A percentile compares a stretch with the other conserved stretches of the same genome.
These are phyloP conservation scores for Adoxophyes honmai DNA, from an alignment of 1,140 invertebrate species.

Conservation along the genomic window DNA sequence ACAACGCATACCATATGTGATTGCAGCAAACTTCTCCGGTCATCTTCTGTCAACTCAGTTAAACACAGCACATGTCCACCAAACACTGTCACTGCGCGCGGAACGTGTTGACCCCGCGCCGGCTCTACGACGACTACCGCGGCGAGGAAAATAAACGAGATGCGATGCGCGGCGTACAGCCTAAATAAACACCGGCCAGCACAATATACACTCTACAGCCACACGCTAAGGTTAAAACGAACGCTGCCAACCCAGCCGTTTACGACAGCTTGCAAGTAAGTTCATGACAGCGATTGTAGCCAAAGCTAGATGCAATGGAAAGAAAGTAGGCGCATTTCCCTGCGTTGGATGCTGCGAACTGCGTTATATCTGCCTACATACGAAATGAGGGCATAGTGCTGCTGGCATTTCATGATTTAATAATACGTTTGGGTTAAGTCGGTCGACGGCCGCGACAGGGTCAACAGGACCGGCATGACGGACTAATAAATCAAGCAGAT, in stretches of 20 bases:
- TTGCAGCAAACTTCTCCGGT: constrained; percentile 50
- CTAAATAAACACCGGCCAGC: constrained; percentile 25
- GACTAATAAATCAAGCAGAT: too few species aligned
- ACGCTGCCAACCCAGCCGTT: constrained; percentile 17
- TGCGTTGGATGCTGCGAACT: constrained; percentile 54
- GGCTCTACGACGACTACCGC: constrained; percentile 46
- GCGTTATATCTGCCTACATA: constrained; percentile 1
- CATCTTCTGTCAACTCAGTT: constrained; percentile 40
- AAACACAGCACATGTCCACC: constrained; percentile 55
- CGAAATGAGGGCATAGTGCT: constrained; percentile 49
- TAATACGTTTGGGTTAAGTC: constrained; percentile 25
- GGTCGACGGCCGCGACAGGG: constrained; percentile 10
- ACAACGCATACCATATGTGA: constrained; percentile 47
- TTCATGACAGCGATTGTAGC: constrained; percentile 27
- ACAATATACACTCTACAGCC: constrained; percentile 24
- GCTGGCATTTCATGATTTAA: constrained; percentile 34
- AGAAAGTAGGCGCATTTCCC: constrained; percentile 69
- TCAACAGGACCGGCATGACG: not conserved
- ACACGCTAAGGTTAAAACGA: constrained; percentile 16
- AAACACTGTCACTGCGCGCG: constrained; percentile 18
- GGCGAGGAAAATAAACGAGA: constrained; percentile 41
- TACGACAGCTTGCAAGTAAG: constrained; percentile 24
- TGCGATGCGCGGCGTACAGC: constrained; percentile 32
- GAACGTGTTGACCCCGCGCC: constrained; percentile 33
- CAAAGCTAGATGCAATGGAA: constrained; percentile 58